Evolutionary conservation across 2,113 vertebrate species (phyloP), one percentile per base, ranked within the genome.

Genomic region (Anser brachyrhynchus): DNA sequence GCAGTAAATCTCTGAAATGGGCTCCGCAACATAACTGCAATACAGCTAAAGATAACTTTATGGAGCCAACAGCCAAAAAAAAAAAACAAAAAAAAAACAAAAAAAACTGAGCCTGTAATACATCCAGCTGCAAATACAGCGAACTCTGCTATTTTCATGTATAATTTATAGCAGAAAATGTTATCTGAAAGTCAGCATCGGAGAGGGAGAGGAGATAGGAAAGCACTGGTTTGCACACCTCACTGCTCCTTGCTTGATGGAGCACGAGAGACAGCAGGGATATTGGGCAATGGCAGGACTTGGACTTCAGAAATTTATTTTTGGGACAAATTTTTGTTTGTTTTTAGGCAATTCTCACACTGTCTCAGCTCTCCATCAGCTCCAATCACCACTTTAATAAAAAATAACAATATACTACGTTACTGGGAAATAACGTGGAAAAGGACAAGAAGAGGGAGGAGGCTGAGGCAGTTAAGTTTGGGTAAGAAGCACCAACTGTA

Each of bases 121-220:
- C 10, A 62, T 29, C 54, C 54, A 91, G 73, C 22, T 61, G 77
- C 73, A 95, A 87, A 74, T 5, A 52, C 0, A n/a, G 49, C 57
- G 41, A 66, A 39, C 20, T 70, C 23, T 77, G 26, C 35, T 65
- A 1, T 16, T 84, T 43, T 33, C 17, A 35, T 26, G 13, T 35
- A 5, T 16, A 17, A 77, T 43, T 61, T 29, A 28, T 3, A 46
- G 55, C 39, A 62, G 64, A 61, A 89, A 70, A 52, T 17, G 26
- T 19, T 23, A 6, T 1, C 29, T 10, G 35, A 80, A 84, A n/a
- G 0, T 5, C 14, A 2, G 0, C 37, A 51, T 2, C 29, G 22
- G 44, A n/a, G 58, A 46, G 13, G n/a, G 23, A 61, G 12, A 57
- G 14, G n/a, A 84, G 29, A 19, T 7, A 16, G 1, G 28, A 25